A percentile compares a stretch with the other conserved stretches of the same genome.
Conservation (phyloP, 2,888 invertebrate genomes). For the Trissolcus japonicus region DNA sequence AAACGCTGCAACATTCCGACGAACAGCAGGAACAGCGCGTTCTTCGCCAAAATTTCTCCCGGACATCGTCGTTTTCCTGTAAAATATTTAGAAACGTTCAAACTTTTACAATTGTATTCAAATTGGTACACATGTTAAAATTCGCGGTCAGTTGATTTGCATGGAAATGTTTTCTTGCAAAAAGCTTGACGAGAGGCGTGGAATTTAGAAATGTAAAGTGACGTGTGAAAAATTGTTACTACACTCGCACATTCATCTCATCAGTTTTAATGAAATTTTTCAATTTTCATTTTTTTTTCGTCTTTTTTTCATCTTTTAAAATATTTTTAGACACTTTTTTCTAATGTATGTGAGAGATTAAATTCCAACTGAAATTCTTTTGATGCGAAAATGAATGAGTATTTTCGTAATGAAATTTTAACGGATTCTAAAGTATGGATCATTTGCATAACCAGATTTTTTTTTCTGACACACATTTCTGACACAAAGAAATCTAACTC, state of each 20-base stretch:
- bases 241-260: too few relatives aligned
- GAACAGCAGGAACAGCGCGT: constrained; percentile 81
- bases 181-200: background rate
- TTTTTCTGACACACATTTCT: background rate
- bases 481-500: too few relatives aligned
- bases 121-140: background rate
- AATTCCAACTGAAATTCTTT: too few relatives aligned
- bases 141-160: background rate
- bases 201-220: constrained; percentile 10
- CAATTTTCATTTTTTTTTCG: too few relatives aligned
- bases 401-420: background rate
- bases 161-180: constrained; percentile 7
- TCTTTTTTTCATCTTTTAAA: too few relatives aligned
- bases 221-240: background rate
- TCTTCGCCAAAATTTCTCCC: constrained; percentile 81
- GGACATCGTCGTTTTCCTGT: constrained; percentile 82
- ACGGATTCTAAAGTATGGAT: background rate
- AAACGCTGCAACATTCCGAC: constrained; percentile 80
- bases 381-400: too few relatives aligned
- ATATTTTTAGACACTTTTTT: too few relatives aligned
- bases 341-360: too few relatives aligned
- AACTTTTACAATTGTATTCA: constrained; percentile 23
- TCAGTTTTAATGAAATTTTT: too few relatives aligned
- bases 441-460: constrained; percentile 19
- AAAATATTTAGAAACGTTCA: constrained; percentile 34